Conservation (phyloP, 2,888 invertebrate species). For the Ecdyonurus torrentis region DNA sequence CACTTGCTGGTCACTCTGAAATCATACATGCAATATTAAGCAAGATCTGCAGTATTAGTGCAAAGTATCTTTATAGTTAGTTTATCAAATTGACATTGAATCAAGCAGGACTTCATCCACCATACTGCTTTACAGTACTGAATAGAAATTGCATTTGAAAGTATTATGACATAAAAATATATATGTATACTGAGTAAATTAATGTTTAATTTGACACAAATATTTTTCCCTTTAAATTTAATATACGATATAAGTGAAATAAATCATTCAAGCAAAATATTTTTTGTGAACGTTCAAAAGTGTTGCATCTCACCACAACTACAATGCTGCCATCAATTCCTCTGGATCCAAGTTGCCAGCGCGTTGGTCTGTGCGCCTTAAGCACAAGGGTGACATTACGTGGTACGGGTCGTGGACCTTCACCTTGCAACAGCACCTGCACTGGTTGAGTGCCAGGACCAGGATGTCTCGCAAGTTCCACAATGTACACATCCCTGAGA, state of each 20-base stretch:
- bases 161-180: no score
- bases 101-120: no score
- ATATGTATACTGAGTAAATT: no score
- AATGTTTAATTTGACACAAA: no score
- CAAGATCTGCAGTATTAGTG: no score
- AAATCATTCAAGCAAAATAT: no score
- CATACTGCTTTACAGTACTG: background rate
- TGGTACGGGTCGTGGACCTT: constrained; percentile 12
- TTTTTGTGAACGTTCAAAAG: no score
- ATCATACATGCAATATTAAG: no score
- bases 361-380: constrained; percentile 21
- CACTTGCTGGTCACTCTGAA: constrained; percentile 16
- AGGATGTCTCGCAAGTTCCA: constrained; percentile 10
- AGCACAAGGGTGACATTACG: constrained; percentile 22
- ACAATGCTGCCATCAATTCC: constrained; percentile 21
- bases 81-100: no score
- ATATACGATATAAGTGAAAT: no score
- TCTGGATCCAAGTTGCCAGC: constrained; percentile 22
- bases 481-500: constrained; percentile 17
- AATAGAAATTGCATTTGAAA: background rate
- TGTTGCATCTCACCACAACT: constrained; percentile 21
- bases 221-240: no score
- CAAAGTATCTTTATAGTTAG: no score
- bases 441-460: constrained; percentile 6
- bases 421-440: constrained; percentile 14